A percentile compares a stretch with the other conserved stretches of the same genome.
These are phyloP conservation scores for Tarsius wallacei DNA, from an alignment of 2,797 vertebrate species.

Conservation along the genomic window DNA sequence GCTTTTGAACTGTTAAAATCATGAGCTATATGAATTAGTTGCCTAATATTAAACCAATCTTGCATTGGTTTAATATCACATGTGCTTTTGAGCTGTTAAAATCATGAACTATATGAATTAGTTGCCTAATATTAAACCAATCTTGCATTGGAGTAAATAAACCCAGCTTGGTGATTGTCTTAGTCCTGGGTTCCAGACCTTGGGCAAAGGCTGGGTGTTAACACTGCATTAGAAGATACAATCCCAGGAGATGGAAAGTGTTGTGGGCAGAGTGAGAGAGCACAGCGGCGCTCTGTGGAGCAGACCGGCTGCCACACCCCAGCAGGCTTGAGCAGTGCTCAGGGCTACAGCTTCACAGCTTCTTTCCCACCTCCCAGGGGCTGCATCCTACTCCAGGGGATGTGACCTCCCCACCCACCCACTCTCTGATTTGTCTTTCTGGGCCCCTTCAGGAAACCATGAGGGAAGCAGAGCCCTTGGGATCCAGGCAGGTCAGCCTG, in stretches of 20 bases:
- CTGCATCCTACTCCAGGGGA: background rate
- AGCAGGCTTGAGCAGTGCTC: background rate
- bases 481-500: background rate
- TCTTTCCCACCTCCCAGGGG: background rate
- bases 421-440: no score
- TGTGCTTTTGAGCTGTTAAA: background rate
- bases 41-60: background rate
- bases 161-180: background rate
- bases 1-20: background rate
- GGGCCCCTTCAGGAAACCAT: background rate
- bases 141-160: background rate
- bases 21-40: background rate
- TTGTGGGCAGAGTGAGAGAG: no score
- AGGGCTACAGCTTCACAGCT: no score
- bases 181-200: no score
- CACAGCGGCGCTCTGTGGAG: no score
- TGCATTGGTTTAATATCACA: no score
- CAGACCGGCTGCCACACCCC: background rate
- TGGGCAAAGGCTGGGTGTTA: no score
- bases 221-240: rapidly evolving
- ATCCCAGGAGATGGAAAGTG: background rate
- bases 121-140: background rate
- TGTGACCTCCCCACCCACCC: background rate
- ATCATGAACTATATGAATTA: rapidly evolving
- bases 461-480: rapidly evolving